These are phyloP conservation scores for Phrynocephalus guinanensis DNA, from an alignment of 2,797 vertebrate species.

Conservation along the genomic window DNA sequence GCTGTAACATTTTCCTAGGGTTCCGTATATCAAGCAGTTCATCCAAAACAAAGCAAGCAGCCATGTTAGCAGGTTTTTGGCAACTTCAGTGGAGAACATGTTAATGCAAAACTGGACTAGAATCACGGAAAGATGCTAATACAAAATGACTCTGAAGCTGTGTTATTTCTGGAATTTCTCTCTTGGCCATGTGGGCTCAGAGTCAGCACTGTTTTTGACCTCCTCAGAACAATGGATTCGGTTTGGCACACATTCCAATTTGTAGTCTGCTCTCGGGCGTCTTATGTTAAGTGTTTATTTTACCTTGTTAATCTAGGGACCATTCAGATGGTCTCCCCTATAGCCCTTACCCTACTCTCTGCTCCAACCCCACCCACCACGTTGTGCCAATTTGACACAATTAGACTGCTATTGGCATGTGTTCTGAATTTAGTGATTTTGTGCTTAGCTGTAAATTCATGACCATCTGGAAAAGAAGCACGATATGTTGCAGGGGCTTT, in stretches of 20 bases:
- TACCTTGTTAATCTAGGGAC: conserved; percentile 15
- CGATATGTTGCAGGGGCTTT: conserved; percentile 2
- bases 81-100: conserved; percentile 5
- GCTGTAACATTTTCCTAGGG: background rate
- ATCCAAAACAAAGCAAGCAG: conserved; percentile 34
- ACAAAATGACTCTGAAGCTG: conserved; percentile 40
- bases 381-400: conserved; percentile 11
- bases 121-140: conserved; percentile 53
- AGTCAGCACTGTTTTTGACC: conserved; percentile 40
- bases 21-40: conserved; percentile 17
- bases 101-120: conserved; percentile 48
- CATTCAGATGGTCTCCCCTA: conserved; percentile 12
- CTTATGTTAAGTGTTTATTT: background rate
- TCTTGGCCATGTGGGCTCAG: background rate
- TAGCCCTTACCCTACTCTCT: background rate
- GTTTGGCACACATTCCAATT: background rate
- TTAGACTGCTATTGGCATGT: conserved; percentile 4
- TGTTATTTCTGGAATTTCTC: conserved; percentile 59
- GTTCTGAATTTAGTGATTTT: conserved; percentile 24
- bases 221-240: conserved; percentile 37
- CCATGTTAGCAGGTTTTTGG: conserved; percentile 28
- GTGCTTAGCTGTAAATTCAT: conserved; percentile 27
- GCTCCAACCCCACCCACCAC: background rate
- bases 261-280: background rate
- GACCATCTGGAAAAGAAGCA: conserved; percentile 21